Percentiles rank a stretch among this genome's conserved stretches.
Conservation (phyloP, 2,797 vertebrate species). For the Antennarius maculatus region DNA sequence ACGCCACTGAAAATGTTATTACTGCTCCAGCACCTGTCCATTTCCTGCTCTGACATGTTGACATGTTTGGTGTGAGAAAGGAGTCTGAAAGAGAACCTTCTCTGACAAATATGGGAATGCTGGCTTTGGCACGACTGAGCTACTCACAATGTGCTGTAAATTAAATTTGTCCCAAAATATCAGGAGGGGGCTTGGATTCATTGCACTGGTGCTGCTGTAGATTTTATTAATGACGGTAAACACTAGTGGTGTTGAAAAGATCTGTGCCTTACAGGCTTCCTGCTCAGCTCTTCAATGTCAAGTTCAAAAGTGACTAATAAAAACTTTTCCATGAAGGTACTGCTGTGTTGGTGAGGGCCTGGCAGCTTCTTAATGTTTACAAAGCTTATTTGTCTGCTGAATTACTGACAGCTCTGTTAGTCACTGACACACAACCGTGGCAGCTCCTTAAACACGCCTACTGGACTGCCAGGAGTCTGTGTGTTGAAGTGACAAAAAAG, state of each 20-base stretch:
- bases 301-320: no score
- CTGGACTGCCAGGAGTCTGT: not conserved
- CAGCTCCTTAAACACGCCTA: no score
- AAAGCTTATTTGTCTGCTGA: not conserved
- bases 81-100: not conserved
- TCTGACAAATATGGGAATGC: constrained; percentile 10
- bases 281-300: no score
- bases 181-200: not conserved
- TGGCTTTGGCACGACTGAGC: constrained; percentile 19
- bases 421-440: not conserved
- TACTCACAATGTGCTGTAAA: constrained; percentile 2
- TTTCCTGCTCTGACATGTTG: constrained; percentile 46
- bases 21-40: constrained; percentile 9
- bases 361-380: not conserved
- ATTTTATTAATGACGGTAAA: not conserved
- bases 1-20: constrained; percentile 12
- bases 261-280: no score
- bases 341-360: constrained; percentile 6
- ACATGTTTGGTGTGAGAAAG: constrained; percentile 25
- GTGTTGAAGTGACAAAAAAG: not conserved
- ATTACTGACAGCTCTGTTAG: not conserved
- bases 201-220: not conserved
- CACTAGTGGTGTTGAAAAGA: not conserved
- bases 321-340: not conserved
- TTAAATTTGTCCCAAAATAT: not conserved